Base-by-base conservation (phyloP, 2,113 vertebrate genomes). In the Rhodinocichla rosea region DNA sequence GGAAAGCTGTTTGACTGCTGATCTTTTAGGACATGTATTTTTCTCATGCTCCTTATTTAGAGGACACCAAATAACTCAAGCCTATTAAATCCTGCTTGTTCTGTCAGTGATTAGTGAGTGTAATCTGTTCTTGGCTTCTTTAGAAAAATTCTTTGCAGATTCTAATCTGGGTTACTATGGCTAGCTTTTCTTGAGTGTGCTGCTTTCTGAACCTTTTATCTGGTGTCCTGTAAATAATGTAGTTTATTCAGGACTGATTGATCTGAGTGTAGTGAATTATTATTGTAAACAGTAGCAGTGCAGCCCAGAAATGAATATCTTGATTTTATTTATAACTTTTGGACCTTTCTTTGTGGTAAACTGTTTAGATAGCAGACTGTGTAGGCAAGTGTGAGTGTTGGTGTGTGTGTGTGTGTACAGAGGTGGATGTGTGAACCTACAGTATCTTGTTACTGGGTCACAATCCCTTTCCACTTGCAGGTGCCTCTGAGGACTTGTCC, bases 71-170 rank as follows among this genome's bases (percentile, higher is more conserved):
- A 27, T 75, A 89, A 55, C 64, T 94, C 79, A 96, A 93, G 84
- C 82, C 45, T 80, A 39, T 91, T 94, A 94, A 79, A 75, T 81
- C 70, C 42, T 91, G 52, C 55, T 81, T 91, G 75, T 87, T 95
- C 68, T 77, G 50, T 93, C 57, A 42, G 88, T 60, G 50, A 91
- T 93, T 84, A 87, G 65, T 65, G 70, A 84, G 78, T 79, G 87
- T 94, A 97, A 96, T 86, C 84, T 95, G 90, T 89, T 89, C 84
- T 90, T 96, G 92, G 90, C 88, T 82, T 92, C 68, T 94, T 93
- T 47, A 71, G 93, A 63, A 87, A 80, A 86, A 80, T 86, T 95
- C 73, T 91, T 92, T 56, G 42, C 75, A 62, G 50, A 44, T 86
- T 95, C 57, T 87, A 68, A 90, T 69, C 67, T 60, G 77, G 40